Conservation (phyloP, 1,140 invertebrate genomes). For the Matsumurasca onukii region DNA sequence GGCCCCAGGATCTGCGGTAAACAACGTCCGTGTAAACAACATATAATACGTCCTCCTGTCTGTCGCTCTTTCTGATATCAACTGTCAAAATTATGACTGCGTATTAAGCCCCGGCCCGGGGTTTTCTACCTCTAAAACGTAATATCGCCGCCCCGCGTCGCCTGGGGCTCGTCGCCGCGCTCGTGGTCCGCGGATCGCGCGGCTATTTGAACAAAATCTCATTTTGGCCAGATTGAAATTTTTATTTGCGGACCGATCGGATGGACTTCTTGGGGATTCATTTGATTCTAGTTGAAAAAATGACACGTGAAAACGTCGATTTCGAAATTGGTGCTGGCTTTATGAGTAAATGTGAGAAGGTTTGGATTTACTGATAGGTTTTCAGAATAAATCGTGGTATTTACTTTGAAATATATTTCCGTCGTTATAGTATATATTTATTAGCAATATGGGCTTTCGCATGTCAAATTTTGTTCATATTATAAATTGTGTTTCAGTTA, state of each 20-base stretch:
- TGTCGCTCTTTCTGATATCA: not conserved
- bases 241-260: slow-evolving; percentile 11
- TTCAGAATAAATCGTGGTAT: too few relatives aligned
- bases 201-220: slow-evolving; percentile 10
- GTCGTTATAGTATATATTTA: too few relatives aligned
- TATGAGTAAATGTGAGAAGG: too few relatives aligned
- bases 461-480: too few relatives aligned
- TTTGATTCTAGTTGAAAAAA: too few relatives aligned
- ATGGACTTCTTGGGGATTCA: not conserved
- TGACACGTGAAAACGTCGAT: too few relatives aligned
- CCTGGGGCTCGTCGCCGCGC: too few relatives aligned
- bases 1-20: slow-evolving; percentile 9
- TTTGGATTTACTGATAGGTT: too few relatives aligned
- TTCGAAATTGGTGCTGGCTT: too few relatives aligned
- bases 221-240: slow-evolving; percentile 14
- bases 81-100: slow-evolving; percentile 14
- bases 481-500: too few relatives aligned
- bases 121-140: not conserved
- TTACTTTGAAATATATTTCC: too few relatives aligned
- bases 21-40: slow-evolving; percentile 22
- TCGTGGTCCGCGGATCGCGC: not conserved
- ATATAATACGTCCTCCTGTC: slow-evolving; percentile 20
- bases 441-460: too few relatives aligned
- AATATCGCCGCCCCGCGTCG: not conserved
- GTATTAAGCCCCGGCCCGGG: not conserved